These are phyloP conservation scores for Ricordea florida DNA, from an alignment of 92 coral and sea anemone genomes.

Conservation along the genomic window DNA sequence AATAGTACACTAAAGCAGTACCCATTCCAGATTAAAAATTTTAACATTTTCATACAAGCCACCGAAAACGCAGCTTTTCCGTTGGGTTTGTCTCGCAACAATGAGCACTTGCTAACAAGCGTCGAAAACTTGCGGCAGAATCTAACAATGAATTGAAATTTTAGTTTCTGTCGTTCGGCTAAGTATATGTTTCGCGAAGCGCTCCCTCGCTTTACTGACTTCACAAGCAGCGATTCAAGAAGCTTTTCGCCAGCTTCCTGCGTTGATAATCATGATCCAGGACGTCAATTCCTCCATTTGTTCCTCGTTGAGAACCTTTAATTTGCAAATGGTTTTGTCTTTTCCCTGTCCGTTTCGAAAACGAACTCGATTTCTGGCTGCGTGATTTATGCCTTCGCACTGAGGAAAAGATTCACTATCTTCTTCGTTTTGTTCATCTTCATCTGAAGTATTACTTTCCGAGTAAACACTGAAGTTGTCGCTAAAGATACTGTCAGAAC, in stretches of 20 bases:
- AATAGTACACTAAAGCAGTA: too few species aligned
- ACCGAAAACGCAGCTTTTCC: too few species aligned
- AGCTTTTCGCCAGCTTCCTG: neutral
- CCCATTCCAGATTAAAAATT: too few species aligned
- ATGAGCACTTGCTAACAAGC: too few species aligned
- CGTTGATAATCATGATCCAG: slow-evolving; percentile 1
- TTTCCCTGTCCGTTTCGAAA: neutral
- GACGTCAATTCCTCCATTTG: neutral
- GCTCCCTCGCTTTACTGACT: neutral
- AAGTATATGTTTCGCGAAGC: too few species aligned
- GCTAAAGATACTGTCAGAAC: neutral
- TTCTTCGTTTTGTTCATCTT: neutral
- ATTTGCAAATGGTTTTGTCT: neutral
- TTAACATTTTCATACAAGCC: too few species aligned
- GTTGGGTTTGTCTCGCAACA: too few species aligned
- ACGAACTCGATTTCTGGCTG: neutral
- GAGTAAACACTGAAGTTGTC: neutral
- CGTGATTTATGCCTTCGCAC: neutral
- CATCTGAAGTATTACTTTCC: neutral
- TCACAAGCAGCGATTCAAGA: slow-evolving; percentile 1
- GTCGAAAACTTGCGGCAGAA: too few species aligned
- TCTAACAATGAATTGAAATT: too few species aligned
- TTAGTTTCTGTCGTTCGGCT: too few species aligned
- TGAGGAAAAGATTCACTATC: neutral
- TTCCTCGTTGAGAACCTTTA: neutral